Evolutionary conservation across 2,888 invertebrate species (phyloP), one percentile per base, ranked within the genome.

Genomic region (Rhingia rostrata): DNA sequence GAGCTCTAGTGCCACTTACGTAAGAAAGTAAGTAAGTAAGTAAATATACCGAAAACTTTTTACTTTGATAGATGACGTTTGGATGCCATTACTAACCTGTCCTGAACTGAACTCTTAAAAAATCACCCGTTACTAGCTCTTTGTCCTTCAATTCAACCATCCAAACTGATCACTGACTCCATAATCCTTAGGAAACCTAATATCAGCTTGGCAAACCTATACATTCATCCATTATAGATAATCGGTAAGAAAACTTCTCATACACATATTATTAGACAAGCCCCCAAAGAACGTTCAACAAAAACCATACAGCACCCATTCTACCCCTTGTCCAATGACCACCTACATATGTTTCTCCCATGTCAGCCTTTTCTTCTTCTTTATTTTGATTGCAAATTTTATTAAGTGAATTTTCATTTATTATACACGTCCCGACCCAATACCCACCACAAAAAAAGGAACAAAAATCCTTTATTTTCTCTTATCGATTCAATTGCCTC

Each of bases 311-410:
- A 22, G 32, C 32, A 58, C 7, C 14, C 22, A 47, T 1, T n/a
- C 43, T 14, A 32, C n/a, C 10, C 22, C 49, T 30, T 32, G 12
- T 7, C 37, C 37, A 30, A 6, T 45, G 7, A 37, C 10, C 37
- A 4, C 58, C 47, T 14, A 33, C 10, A 14, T 41, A 32, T 12
- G n/a, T 32, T 33, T 60, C 39, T 6, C 6, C 14, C 1, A 22
- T 22, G 22, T 22, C 22, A 22, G 22, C 22, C 4, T 37, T 37
- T 39, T 43, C 12, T 12, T 33, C 6, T 22, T 14, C 32, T n/a
- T 43, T 4, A 32, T 47, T 67, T 67, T 67, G 37, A 45, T 63
- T 60, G 32, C 60, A 37, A 49, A 60, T 69, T 69, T 69, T 51
- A 72, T 72, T 58, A 33, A 70, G 32, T 58, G 54, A 32, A 6